phyloP scores from a whole-genome alignment of 2,888 invertebrate species.

The Tetrapedia diversipes region DNA sequence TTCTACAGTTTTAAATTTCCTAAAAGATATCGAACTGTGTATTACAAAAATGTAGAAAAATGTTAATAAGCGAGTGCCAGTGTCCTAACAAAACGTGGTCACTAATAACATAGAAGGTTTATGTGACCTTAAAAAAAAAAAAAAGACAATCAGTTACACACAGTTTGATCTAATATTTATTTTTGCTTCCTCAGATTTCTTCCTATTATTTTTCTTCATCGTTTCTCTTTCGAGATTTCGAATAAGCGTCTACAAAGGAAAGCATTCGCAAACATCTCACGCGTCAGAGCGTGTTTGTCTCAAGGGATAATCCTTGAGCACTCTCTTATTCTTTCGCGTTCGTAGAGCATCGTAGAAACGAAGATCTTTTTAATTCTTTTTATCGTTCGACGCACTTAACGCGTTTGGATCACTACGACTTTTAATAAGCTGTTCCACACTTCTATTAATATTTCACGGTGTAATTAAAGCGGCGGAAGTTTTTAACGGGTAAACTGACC shows the following conservation, averaged over 20 bases:
- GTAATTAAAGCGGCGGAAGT: slow-evolving; percentile 7
- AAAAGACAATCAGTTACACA: too few species aligned
- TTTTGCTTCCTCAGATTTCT: not conserved
- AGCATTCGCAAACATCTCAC: slow-evolving; percentile 5
- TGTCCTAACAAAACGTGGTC: too few species aligned
- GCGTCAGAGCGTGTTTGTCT: slow-evolving; percentile 5
- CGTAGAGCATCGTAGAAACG: not conserved
- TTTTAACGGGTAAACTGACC: slow-evolving; percentile 1
- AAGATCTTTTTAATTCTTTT: not conserved
- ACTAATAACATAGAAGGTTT: too few species aligned
- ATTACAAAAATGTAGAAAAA: too few species aligned
- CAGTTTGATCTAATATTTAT: too few species aligned
- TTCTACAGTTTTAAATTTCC: too few species aligned
- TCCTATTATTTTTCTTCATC: not conserved
- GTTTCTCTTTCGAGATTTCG: not conserved
- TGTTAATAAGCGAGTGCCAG: too few species aligned
- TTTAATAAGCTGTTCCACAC: not conserved
- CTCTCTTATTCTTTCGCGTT: not conserved
- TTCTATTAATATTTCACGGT: slow-evolving; percentile 9
- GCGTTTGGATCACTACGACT: not conserved
- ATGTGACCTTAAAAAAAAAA: too few species aligned
- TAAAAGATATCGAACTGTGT: too few species aligned
- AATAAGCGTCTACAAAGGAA: not conserved
- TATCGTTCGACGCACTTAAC: not conserved
- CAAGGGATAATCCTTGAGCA: slow-evolving; percentile 3